Evolutionary conservation across 2,113 vertebrate genomes (phyloP), one percentile per base, ranked within the genome.

Genomic region (Microcebus jonahi): DNA sequence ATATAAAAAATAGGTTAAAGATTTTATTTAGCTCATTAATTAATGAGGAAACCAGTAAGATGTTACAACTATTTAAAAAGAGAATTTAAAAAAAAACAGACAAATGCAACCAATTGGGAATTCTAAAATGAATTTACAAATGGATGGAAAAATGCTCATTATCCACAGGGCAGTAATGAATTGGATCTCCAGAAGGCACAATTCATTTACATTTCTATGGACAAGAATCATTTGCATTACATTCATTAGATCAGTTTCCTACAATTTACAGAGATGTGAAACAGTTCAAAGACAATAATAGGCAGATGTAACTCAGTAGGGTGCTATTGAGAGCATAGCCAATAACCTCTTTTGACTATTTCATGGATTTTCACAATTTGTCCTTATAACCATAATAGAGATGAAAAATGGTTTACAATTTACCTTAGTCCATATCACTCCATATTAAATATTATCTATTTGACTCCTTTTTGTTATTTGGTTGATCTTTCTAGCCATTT

Each of bases 161-260:
- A 68, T 83, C 7, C 34, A 83, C 31, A 59, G 34, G 59, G 10
- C 77, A 83, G 9, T 88, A 67, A 53, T 76, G 25, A 82, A 0
- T 82, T 82, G 39, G 27, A 83, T 76, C 79, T 76, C 27, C 61
- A 67, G 39, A 50, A 92, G 5, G 48, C 68, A 88, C 39, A 67
- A 9, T 65, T 71, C n/a, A 83, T 92, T 95, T 92, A 59, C 50
- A 76, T 88, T 92, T 82, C 67, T 82, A 27, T 83, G 59, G 59
- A 67, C 20, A 83, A 10, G 57, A 75, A 81, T 82, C 31, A 75
- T 91, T 81, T 87, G 36, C 65, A 81, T 88, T 67, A 31, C 36
- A 76, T 39, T 88, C 36, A 81, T 88, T 65, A 36, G 67, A 50
- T 88, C 48, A 83, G 27, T 83, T 92, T 80, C 57, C 36, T 75